These are phyloP conservation scores for Lasioglossum calceatum DNA, from an alignment of 2,888 invertebrate genomes.

Conservation along the genomic window DNA sequence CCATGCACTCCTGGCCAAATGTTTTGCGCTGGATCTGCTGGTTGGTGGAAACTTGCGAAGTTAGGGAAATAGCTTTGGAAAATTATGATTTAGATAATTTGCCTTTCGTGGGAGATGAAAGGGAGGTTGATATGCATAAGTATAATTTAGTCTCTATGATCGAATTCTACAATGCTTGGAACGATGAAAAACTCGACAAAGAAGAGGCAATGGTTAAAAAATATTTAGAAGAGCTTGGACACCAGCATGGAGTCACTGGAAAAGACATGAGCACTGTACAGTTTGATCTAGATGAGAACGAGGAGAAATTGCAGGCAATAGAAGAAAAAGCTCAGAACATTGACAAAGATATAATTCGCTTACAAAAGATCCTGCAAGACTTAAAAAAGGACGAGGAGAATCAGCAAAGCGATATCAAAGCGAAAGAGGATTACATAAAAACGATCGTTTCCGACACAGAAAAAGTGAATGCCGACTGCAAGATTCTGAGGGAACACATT, in stretches of 20 bases:
- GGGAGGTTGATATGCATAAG: slow-evolving; percentile 57
- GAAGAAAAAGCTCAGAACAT: slow-evolving; percentile 56
- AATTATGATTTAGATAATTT: slow-evolving; percentile 75
- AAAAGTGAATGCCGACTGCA: slow-evolving; percentile 61
- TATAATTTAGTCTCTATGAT: slow-evolving; percentile 71
- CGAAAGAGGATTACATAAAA: slow-evolving; percentile 64
- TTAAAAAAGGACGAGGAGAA: slow-evolving; percentile 64
- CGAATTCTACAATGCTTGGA: slow-evolving; percentile 77
- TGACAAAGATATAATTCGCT: slow-evolving; percentile 55
- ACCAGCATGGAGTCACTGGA: slow-evolving; percentile 71
- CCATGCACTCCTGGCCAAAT: slow-evolving; percentile 86
- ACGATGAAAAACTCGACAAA: slow-evolving; percentile 75
- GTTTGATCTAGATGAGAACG: slow-evolving; percentile 64
- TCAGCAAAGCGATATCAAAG: slow-evolving; percentile 56
- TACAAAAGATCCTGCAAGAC: slow-evolving; percentile 59
- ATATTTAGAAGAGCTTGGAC: slow-evolving; percentile 73
- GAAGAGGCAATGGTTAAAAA: slow-evolving; percentile 73
- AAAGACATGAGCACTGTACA: slow-evolving; percentile 58
- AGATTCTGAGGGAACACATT: slow-evolving; percentile 63
- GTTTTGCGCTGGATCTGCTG: slow-evolving; percentile 86
- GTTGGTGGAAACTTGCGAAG: slow-evolving; percentile 84
- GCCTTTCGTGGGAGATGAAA: slow-evolving; percentile 72
- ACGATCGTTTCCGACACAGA: slow-evolving; percentile 65
- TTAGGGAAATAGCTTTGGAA: slow-evolving; percentile 80
- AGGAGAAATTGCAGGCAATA: slow-evolving; percentile 50